Base-by-base conservation (phyloP, 2,888 invertebrate genomes). In the Caenorhabditis drosophilae region DNA sequence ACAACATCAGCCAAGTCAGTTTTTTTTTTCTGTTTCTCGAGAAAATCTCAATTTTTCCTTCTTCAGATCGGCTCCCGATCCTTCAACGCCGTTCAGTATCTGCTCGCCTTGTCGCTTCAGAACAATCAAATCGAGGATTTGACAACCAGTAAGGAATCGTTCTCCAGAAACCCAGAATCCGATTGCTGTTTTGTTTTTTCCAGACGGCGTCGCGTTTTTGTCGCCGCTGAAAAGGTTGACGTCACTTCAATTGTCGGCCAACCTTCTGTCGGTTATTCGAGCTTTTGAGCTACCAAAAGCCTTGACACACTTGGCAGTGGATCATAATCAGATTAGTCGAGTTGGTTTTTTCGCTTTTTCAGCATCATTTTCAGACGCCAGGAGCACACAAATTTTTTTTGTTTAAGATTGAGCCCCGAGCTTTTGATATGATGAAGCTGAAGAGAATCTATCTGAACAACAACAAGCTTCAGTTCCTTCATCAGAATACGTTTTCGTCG, bases 191-290 rank as follows among this genome's bases (percentile, higher is more conserved):
- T 40, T n/a, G n/a, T n/a, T n/a, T 16, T 9, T 54, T 60, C 27
- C 58, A 63, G 70, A 70, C 40, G 38, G 47, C 1, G 34, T 46
- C 0, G 60, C 75, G 4, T 69, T 85, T 16, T 84, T 85, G 61
- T 62, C 77, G 3, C 74, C 85, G 53, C 75, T 76, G 27, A 78
- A 62, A 20, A 70, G 83, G n/a, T 80, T 86, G 31, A 76, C 81
- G 11, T 82, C 83, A 58, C 76, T 86, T 9, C 85, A 85, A 82
- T 64, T 86, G 4, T 85, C 86, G 4, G 75, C 83, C 66, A 86
- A 86, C 67, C 66, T 77, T 2, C 49, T 68, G 11, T 46, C 47
- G 0, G 45, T 50, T 9, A 64, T 76, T 16, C 53, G 64, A 34
- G 47, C 67, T 11, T 58, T 58, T 16, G 75, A 77, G 26, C 62